Evolutionary conservation across 2,888 invertebrate genomes (phyloP).

Genomic region (Selenia dentaria): DNA sequence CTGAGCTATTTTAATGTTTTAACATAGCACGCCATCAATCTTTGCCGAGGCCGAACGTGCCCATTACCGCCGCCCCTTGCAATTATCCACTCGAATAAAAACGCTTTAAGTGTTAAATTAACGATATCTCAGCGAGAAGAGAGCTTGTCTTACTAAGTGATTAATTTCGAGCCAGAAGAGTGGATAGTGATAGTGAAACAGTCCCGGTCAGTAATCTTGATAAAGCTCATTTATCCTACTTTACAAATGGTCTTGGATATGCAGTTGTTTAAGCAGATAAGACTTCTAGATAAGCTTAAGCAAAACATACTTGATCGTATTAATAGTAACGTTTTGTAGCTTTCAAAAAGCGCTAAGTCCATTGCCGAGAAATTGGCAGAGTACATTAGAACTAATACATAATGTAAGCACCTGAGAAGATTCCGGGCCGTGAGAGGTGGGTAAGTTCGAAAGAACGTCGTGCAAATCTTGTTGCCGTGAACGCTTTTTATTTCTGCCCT

Average conservation of each 20-base stretch:
- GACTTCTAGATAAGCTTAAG: conserved; percentile 7
- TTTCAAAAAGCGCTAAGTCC: conserved; percentile 16
- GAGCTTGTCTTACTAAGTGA: conserved; percentile 74
- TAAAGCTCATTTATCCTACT: conserved; percentile 49
- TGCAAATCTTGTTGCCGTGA: conserved; percentile 52
- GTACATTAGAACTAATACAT: conserved; percentile 24
- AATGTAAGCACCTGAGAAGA: conserved; percentile 27
- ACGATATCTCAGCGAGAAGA: conserved; percentile 76
- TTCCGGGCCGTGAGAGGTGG: conserved; percentile 10
- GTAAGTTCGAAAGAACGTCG: conserved; percentile 46
- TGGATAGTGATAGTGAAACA: conserved; percentile 52
- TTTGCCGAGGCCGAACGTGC: conserved; percentile 71
- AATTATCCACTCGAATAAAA: conserved; percentile 82
- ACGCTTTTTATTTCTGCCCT: conserved; percentile 62
- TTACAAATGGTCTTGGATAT: conserved; percentile 22
- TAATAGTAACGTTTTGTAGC: conserved; percentile 21
- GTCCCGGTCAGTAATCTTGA: conserved; percentile 41
- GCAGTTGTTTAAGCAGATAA: conserved; percentile 28
- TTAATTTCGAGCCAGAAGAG: conserved; percentile 62
- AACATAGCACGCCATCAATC: conserved; percentile 78
- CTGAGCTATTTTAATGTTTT: conserved; percentile 76
- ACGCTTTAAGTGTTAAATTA: conserved; percentile 83
- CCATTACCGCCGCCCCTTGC: conserved; percentile 74
- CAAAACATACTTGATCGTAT: conserved; percentile 14
- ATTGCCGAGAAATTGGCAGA: conserved; percentile 19